Conservation (phyloP, 1,140 invertebrate genomes). For the Zaprionus taronus region DNA sequence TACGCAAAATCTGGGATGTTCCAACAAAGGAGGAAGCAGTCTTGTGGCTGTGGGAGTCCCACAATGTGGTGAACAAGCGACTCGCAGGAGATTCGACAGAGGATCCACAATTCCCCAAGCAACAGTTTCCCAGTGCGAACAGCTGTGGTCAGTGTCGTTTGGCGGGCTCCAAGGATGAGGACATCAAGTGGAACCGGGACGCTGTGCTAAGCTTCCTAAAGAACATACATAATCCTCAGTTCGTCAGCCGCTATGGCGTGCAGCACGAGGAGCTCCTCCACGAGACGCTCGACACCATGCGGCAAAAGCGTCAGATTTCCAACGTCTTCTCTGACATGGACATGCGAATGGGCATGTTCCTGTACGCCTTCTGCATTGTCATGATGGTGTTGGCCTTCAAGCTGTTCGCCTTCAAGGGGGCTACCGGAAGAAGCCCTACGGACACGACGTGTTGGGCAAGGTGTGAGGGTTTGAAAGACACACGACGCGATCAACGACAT, state of each 20-base stretch:
- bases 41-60: conserved; percentile 97
- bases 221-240: conserved; percentile 88
- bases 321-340: conserved; percentile 88
- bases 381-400: conserved; percentile 91
- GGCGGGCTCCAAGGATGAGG: conserved; percentile 37
- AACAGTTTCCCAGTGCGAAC: conserved; percentile 92
- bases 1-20: conserved; percentile 89
- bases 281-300: conserved; percentile 67
- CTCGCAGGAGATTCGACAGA: conserved; percentile 94
- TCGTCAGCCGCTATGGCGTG: conserved; percentile 85
- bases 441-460: conserved; percentile 88
- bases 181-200: conserved; percentile 88
- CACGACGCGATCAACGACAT: conserved; percentile 51
- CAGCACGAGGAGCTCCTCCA: conserved; percentile 62
- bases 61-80: conserved; percentile 96
- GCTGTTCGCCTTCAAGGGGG: conserved; percentile 89
- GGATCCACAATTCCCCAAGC: conserved; percentile 95
- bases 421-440: conserved; percentile 89
- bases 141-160: conserved; percentile 90
- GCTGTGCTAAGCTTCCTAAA: conserved; percentile 91
- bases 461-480: conserved; percentile 81
- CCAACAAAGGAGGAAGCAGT: conserved; percentile 90
- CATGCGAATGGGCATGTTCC: conserved; percentile 90
- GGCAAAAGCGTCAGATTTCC: conserved; percentile 82
- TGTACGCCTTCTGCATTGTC: conserved; percentile 89